A percentile compares a stretch with the other conserved stretches of the same genome.
These are phyloP conservation scores for Bolinopsis microptera DNA, from an alignment of 37 sponge, comb jelly and placozoan species.

Conservation along the genomic window DNA sequence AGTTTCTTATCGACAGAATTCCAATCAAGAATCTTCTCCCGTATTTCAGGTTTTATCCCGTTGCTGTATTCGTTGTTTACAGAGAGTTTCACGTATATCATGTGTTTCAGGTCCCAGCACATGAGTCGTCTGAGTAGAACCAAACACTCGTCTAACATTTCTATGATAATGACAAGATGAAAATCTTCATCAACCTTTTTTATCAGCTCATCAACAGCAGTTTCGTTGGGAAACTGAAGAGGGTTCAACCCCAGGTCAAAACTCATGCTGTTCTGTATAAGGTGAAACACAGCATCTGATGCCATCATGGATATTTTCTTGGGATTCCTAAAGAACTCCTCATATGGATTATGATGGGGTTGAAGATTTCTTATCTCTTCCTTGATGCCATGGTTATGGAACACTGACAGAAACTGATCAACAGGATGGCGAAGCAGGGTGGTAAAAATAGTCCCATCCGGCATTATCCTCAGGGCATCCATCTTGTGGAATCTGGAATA, in stretches of 20 bases:
- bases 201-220: conserved; percentile 10
- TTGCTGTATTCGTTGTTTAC: conserved; percentile 19
- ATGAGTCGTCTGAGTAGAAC: background rate
- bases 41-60: background rate
- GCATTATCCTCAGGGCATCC: conserved; percentile 19
- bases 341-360: background rate
- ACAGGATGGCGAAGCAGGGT: conserved; percentile 45
- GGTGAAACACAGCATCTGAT: background rate
- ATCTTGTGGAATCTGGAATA: background rate
- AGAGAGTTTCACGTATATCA: conserved; percentile 16
- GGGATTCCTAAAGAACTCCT: conserved; percentile 9
- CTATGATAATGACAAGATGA: conserved; percentile 7
- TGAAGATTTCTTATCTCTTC: background rate
- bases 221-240: background rate
- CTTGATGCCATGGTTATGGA: conserved; percentile 14
- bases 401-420: conserved; percentile 41
- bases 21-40: conserved; percentile 30
- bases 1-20: conserved; percentile 11
- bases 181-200: background rate
- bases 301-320: background rate
- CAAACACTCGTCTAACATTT: conserved; percentile 27
- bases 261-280: conserved; percentile 45
- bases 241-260: conserved; percentile 8
- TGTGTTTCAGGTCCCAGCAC: conserved; percentile 19
- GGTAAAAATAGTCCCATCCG: conserved; percentile 16